Percentiles rank a stretch among this genome's conserved stretches.
Conservation (phyloP, 2,113 vertebrate genomes). For the Poeciliopsis retropinna region DNA sequence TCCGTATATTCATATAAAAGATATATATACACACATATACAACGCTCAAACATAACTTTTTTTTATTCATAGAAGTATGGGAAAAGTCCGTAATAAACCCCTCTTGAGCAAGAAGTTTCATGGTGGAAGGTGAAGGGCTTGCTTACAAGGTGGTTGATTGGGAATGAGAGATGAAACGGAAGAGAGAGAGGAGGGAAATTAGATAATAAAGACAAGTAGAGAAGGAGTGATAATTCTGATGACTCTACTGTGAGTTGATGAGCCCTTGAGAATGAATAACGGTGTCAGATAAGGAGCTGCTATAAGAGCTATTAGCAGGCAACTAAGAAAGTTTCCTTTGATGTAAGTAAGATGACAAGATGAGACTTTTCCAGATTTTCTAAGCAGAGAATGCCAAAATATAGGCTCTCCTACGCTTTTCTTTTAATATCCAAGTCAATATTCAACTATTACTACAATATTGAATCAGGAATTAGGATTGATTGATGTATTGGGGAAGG, state of each 20-base stretch:
- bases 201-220: constrained; percentile 71
- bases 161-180: constrained; percentile 47
- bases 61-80: constrained; percentile 58
- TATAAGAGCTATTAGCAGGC: constrained; percentile 30
- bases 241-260: constrained; percentile 67
- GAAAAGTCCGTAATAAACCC: constrained; percentile 70
- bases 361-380: constrained; percentile 3
- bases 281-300: constrained; percentile 39
- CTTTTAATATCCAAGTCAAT: background rate
- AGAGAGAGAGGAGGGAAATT: constrained; percentile 57
- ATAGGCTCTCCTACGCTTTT: background rate
- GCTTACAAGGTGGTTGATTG: constrained; percentile 59
- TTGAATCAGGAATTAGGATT: background rate
- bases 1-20: constrained; percentile 68
- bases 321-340: constrained; percentile 49
- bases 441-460: background rate
- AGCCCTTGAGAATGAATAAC: constrained; percentile 69
- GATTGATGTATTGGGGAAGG: no score
- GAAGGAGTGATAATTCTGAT: constrained; percentile 71
- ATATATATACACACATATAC: constrained; percentile 61
- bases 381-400: background rate
- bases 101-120: constrained; percentile 50
- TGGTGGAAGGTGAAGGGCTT: constrained; percentile 41
- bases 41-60: background rate
- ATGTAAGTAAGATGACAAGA: constrained; percentile 22